A percentile compares a stretch with the other conserved stretches of the same genome.
phyloP scores from a whole-genome alignment of 2,888 invertebrate species.

The Drosophila yooni region DNA sequence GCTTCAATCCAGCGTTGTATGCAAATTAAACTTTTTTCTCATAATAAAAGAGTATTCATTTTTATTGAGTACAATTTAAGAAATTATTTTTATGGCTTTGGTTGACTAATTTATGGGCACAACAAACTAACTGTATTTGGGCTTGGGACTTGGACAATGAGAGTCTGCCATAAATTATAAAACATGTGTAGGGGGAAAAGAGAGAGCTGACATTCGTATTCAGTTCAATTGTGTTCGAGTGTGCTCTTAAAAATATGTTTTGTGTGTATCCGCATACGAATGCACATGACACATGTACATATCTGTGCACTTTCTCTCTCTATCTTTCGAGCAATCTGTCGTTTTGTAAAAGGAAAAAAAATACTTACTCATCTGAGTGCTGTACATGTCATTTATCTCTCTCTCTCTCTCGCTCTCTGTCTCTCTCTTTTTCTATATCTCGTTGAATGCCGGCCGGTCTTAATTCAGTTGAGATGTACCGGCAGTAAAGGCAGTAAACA shows the following conservation, averaged over 20 bases:
- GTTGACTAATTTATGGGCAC: not conserved
- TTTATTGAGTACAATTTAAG: constrained; percentile 62
- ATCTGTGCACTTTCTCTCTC: not conserved
- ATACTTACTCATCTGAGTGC: not conserved
- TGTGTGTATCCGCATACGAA: not conserved
- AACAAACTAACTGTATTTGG: not conserved
- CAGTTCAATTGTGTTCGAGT: not conserved
- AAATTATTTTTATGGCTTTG: constrained; percentile 1
- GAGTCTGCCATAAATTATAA: constrained; percentile 2
- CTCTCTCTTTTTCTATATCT: not conserved
- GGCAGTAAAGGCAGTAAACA: not conserved
- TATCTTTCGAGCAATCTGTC: not conserved
- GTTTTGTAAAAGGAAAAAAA: not conserved
- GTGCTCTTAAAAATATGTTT: not conserved
- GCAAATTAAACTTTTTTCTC: constrained; percentile 17
- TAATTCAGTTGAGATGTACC: not conserved
- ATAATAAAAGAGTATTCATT: constrained; percentile 64
- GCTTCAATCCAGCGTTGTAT: constrained; percentile 23
- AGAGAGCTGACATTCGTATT: not conserved
- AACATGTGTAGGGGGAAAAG: not conserved
- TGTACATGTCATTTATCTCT: no score
- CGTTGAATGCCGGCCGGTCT: not conserved
- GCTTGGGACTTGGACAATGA: not conserved
- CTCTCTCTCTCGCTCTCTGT: not conserved
- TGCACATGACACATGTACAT: not conserved